A percentile compares a stretch with the other conserved stretches of the same genome.
These are phyloP conservation scores for Coluber constrictor DNA, from an alignment of 2,797 vertebrate genomes.

Conservation along the genomic window DNA sequence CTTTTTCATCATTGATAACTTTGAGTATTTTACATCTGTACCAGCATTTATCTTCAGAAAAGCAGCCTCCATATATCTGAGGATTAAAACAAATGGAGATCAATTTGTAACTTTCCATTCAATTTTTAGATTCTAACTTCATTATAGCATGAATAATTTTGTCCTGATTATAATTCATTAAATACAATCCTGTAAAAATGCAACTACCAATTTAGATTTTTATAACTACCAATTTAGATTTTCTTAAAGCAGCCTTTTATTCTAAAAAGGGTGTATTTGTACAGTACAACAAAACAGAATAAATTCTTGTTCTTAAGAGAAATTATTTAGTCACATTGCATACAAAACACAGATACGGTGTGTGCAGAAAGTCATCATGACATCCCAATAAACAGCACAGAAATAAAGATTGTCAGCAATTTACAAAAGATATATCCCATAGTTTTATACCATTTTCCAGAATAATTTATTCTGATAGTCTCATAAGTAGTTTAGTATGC, in stretches of 20 bases:
- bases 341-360: neutral
- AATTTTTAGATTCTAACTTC: neutral
- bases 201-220: neutral
- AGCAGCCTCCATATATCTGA: slow-evolving; percentile 77
- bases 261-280: neutral
- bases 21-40: slow-evolving; percentile 78
- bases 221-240: neutral
- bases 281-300: neutral
- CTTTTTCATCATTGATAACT: slow-evolving; percentile 70
- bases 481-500: neutral
- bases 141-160: neutral
- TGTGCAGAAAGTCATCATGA: neutral
- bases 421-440: neutral
- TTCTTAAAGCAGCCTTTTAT: neutral
- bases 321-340: neutral
- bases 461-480: neutral
- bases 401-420: neutral
- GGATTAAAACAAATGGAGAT: slow-evolving; percentile 32
- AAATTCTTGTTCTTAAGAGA: neutral
- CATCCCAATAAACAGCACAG: neutral
- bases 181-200: neutral
- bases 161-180: neutral
- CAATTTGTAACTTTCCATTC: neutral
- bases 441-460: neutral
- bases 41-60: slow-evolving; percentile 79